These are phyloP conservation scores for Tylochromis polylepis DNA, from an alignment of 2,113 vertebrate genomes.

Conservation along the genomic window DNA sequence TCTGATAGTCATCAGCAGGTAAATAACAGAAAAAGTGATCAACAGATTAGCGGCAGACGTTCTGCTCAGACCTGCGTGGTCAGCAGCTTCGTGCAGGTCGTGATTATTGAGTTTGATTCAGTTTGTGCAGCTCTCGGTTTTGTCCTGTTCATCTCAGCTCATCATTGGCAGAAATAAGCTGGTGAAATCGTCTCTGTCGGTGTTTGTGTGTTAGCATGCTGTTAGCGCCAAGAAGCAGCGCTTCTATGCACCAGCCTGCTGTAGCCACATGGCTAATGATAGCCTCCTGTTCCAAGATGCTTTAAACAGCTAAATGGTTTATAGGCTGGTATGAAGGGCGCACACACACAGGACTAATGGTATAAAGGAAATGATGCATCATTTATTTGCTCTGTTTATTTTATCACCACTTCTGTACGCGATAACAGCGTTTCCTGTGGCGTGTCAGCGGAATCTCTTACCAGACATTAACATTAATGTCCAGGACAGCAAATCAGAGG, in stretches of 20 bases:
- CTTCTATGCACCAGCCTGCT: neutral
- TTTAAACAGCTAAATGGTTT: conserved; percentile 56
- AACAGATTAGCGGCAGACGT: neutral
- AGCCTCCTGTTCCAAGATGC: conserved; percentile 12
- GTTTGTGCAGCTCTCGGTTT: neutral
- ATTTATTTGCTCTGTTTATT: neutral
- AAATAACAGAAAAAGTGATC: neutral
- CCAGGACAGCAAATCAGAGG: neutral
- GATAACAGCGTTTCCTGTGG: neutral
- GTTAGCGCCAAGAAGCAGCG: neutral
- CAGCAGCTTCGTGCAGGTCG: neutral
- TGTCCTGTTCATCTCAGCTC: neutral
- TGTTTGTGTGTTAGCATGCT: neutral
- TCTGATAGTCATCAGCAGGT: neutral
- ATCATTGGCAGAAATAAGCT: neutral
- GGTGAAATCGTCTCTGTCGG: neutral
- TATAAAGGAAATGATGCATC: neutral
- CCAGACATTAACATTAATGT: neutral
- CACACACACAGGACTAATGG: neutral
- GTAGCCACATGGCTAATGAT: conserved; percentile 38
- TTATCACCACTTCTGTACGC: neutral
- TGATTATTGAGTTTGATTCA: neutral
- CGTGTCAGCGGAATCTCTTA: neutral
- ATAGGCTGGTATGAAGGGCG: conserved; percentile 31
- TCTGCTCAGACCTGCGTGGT: neutral